phyloP scores from a whole-genome alignment of 2,888 invertebrate genomes.

The Oegoconia quadripuncta region DNA sequence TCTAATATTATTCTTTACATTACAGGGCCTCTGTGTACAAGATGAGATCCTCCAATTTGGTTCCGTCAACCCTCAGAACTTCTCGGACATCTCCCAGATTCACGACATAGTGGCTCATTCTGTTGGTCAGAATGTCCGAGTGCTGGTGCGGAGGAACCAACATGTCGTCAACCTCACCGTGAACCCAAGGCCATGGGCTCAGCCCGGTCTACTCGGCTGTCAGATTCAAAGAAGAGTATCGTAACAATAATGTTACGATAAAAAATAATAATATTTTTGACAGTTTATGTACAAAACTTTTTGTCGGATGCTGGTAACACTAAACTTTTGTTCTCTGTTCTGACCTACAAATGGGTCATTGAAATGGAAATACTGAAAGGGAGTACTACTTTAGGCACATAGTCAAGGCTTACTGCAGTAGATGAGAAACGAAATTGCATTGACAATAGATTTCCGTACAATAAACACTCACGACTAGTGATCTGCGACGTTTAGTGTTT shows the following conservation, averaged over 20 bases:
- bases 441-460: too few species aligned
- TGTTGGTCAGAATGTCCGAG: conserved; percentile 72
- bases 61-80: conserved; percentile 85
- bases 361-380: too few species aligned
- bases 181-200: conserved; percentile 87
- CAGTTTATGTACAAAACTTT: too few species aligned
- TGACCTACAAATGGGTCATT: too few species aligned
- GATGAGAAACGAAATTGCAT: too few species aligned
- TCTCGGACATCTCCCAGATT: conserved; percentile 83
- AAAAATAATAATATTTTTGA: too few species aligned
- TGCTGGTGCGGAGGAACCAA: conserved; percentile 69
- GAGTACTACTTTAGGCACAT: too few species aligned
- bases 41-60: conserved; percentile 89
- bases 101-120: conserved; percentile 83
- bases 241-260: not conserved
- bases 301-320: too few species aligned
- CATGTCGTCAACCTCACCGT: conserved; percentile 78
- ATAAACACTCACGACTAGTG: too few species aligned
- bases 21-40: conserved; percentile 83
- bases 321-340: too few species aligned
- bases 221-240: conserved; percentile 41
- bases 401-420: too few species aligned
- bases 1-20: conserved; percentile 17
- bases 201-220: conserved; percentile 85
- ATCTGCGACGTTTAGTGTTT: too few species aligned